Percentiles rank a stretch among this genome's conserved stretches.
Evolutionary conservation across 2,888 invertebrate genomes (phyloP).

Genomic region (Amiota minor): DNA sequence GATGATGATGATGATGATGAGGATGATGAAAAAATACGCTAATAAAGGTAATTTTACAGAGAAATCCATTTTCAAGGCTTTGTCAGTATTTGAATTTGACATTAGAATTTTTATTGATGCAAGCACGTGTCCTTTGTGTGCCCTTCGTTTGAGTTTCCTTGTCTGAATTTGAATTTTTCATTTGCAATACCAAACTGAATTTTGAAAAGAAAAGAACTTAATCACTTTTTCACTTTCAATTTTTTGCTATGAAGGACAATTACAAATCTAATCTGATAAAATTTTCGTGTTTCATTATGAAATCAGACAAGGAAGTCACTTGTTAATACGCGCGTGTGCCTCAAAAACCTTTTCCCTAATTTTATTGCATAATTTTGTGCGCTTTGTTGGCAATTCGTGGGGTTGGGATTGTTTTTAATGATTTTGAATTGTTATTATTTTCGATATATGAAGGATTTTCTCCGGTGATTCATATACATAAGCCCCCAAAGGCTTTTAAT

Average conservation of each 20-base stretch:
- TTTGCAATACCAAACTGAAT: not conserved
- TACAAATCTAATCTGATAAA: too few species aligned
- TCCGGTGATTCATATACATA: too few species aligned
- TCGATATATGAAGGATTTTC: too few species aligned
- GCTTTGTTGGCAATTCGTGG: not conserved
- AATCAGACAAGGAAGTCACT: constrained; percentile 22
- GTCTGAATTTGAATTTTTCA: constrained; percentile 19
- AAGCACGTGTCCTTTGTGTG: constrained; percentile 2
- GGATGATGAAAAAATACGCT: constrained; percentile 42
- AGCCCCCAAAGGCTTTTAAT: too few species aligned
- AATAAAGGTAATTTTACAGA: constrained; percentile 61
- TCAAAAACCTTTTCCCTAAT: not conserved
- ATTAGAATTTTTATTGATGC: constrained; percentile 8
- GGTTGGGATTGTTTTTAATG: too few species aligned
- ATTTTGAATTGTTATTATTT: too few species aligned
- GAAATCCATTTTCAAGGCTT: constrained; percentile 21
- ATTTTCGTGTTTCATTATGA: too few species aligned
- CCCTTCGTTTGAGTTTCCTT: constrained; percentile 3
- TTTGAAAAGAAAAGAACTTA: too few species aligned
- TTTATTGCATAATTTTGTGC: constrained; percentile 23
- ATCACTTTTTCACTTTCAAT: not conserved
- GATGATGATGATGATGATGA: too few species aligned
- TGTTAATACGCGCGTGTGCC: constrained; percentile 25
- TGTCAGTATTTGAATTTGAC: constrained; percentile 3
- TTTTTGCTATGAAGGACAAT: not conserved